phyloP scores from a whole-genome alignment of 2,888 invertebrate genomes.

The Tiliacea citrago region DNA sequence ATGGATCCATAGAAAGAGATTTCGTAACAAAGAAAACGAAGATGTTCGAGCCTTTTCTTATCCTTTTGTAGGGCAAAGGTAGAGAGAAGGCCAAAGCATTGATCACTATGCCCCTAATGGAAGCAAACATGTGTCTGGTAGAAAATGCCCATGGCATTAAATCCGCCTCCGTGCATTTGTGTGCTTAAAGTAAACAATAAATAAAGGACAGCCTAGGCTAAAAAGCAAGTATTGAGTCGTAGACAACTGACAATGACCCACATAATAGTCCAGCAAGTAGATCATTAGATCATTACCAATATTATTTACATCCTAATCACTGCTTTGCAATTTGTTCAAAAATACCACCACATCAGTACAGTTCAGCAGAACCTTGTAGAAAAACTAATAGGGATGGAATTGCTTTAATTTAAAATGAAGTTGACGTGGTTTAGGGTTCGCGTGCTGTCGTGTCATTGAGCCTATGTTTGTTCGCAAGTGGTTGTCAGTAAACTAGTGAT shows the following conservation, averaged over 20 bases:
- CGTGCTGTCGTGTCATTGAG: constrained; percentile 52
- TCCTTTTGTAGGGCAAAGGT: neutral
- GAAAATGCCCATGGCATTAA: no score
- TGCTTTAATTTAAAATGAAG: constrained; percentile 6
- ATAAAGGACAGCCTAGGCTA: neutral
- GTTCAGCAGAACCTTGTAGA: neutral
- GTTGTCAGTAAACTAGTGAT: constrained; percentile 27
- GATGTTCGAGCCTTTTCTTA: no score
- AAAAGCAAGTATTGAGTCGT: neutral
- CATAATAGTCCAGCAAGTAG: constrained; percentile 43
- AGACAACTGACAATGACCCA: constrained; percentile 42
- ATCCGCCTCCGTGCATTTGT: no score
- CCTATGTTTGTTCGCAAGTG: constrained; percentile 27
- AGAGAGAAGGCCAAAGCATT: neutral
- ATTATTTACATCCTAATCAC: constrained; percentile 47
- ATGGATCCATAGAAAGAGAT: neutral
- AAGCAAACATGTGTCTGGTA: no score
- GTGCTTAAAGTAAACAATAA: no score
- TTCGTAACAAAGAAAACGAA: no score
- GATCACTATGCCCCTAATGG: no score
- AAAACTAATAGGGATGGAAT: constrained; percentile 8
- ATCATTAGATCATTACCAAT: constrained; percentile 61
- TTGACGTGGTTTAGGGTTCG: constrained; percentile 23
- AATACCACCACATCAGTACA: neutral
- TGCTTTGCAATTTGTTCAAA: constrained; percentile 16